These are phyloP conservation scores for Chlorodrepanis virens DNA, from an alignment of 2,113 vertebrate genomes.

Conservation along the genomic window DNA sequence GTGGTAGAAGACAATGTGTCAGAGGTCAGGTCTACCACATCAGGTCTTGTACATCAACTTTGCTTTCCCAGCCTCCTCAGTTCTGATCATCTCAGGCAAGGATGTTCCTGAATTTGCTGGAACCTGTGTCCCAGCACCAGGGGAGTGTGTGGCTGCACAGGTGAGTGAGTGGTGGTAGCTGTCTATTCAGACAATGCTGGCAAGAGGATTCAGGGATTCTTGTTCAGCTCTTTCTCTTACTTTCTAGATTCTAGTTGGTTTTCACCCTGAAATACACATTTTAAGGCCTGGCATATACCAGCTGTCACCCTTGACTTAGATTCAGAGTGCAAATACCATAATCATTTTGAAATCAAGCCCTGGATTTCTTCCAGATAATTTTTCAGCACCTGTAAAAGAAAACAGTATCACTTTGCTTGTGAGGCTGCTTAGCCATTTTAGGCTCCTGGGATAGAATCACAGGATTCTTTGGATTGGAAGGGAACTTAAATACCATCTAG, in stretches of 20 bases:
- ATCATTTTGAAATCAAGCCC: not conserved
- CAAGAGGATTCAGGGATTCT: not conserved
- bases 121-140: not conserved
- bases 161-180: fast-evolving
- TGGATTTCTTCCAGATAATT: not conserved
- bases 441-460: not conserved
- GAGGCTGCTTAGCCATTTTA: not conserved
- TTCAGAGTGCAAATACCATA: not conserved
- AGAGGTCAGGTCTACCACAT: not conserved
- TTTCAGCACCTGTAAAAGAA: not conserved
- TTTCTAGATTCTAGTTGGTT: not conserved
- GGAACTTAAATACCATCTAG: not conserved
- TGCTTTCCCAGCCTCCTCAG: not conserved
- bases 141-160: not conserved
- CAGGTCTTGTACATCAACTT: not conserved
- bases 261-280: not conserved
- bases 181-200: not conserved
- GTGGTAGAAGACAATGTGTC: not conserved
- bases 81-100: not conserved
- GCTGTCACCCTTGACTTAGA: not conserved
- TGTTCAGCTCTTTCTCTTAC: not conserved
- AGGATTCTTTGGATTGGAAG: not conserved
- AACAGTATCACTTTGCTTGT: not conserved
- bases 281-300: not conserved
- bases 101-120: not conserved